Evolutionary conservation across 2,113 vertebrate species (phyloP), one percentile per base, ranked within the genome.

Genomic region (Chloropsis hardwickii): DNA sequence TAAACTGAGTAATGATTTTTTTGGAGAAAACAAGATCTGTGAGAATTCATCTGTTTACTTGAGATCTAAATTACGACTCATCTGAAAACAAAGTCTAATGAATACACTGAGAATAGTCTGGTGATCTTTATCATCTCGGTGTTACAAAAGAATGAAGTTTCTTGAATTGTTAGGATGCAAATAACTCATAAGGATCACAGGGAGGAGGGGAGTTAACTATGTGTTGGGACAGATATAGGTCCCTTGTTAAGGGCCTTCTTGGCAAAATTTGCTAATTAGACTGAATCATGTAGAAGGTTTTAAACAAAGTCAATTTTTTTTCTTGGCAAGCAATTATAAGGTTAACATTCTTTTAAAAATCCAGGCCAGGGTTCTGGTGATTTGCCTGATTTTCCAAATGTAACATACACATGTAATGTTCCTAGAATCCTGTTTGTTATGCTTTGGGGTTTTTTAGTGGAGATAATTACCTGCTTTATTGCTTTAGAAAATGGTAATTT

Each of bases 71-170:
- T 62, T 56, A 48, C 29, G 0, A 48, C 33, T 88, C 58, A 74
- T 66, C 42, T 13, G 8, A 82, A 92, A 95, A 70, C 35, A 90
- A 88, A 72, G 51, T 35, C 61, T 79, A 74, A 88, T 31, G 61
- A 87, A 67, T 66, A 60, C 54, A 54, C 9, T 82, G 71, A 73
- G 54, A 90, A 77, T n/a, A 92, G 50, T 90, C 73, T 82, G 47
- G 35, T 18, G 67, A 92, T 92, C 64, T 72, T 87, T 81, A 67
- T 95, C 69, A 29, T 21, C 12, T 31, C 31, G 37, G 14, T 19
- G 29, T 90, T 91, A 95, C 79, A 92, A 90, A 94, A 90, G 74
- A 86, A 87, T 83, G 61, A 88, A 89, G 28, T 81, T 77, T 91
- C 56, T 86, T 65, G 23, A 84, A 62, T 39, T 82, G 4, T 79